A percentile compares a stretch with the other conserved stretches of the same genome.
phyloP scores from a whole-genome alignment of 2,888 invertebrate genomes.

The Ectemnius continuus region DNA sequence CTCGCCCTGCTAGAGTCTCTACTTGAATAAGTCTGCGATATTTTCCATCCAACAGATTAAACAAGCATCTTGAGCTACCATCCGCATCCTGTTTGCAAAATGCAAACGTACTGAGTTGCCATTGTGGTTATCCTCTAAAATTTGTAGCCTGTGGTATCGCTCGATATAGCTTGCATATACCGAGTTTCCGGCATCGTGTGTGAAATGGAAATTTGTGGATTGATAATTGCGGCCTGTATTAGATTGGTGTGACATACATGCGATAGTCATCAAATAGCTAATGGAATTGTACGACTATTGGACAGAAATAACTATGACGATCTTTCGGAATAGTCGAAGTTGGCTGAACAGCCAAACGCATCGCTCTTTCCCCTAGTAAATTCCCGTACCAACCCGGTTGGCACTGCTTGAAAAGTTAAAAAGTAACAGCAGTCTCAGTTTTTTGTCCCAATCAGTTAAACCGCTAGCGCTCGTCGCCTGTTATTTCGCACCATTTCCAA shows the following conservation, averaged over 20 bases:
- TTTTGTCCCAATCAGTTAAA: conserved; percentile 23
- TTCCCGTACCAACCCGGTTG: background rate
- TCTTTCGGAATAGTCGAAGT: background rate
- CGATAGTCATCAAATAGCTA: background rate
- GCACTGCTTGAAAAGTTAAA: conserved; percentile 6
- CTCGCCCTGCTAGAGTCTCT: background rate
- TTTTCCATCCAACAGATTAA: background rate
- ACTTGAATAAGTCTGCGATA: background rate
- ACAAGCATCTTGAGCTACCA: background rate
- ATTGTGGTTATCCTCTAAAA: background rate
- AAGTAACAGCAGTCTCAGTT: conserved; percentile 32
- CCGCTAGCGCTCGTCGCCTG: conserved; percentile 29
- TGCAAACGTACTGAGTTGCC: background rate
- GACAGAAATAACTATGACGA: background rate
- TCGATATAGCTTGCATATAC: background rate
- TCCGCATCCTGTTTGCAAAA: background rate
- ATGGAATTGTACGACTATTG: background rate
- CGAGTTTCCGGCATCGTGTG: background rate
- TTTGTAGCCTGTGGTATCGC: background rate
- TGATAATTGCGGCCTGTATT: background rate
- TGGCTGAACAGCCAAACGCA: too few species aligned
- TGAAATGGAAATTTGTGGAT: background rate
- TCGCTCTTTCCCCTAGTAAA: too few species aligned
- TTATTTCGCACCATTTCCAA: conserved; percentile 50
- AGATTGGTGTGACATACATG: background rate